These are phyloP conservation scores for Huso huso DNA, from an alignment of 2,797 vertebrate species.

Conservation along the genomic window DNA sequence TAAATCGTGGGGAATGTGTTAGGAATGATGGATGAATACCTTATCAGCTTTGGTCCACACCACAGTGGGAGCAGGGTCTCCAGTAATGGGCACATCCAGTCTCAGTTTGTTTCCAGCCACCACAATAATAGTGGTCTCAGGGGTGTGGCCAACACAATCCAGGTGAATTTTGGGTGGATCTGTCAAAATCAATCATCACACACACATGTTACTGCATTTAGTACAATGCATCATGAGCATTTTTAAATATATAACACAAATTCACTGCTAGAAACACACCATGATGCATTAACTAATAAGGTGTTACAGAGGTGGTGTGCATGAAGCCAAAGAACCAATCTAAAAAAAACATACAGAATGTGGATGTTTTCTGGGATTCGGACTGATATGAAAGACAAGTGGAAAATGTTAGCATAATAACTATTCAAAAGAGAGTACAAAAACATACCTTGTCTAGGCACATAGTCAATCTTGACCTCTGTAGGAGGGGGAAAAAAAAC, in stretches of 20 bases:
- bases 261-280: too few relatives aligned
- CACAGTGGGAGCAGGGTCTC: slow-evolving; percentile 74
- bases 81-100: slow-evolving; percentile 74
- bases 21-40: slow-evolving; percentile 36
- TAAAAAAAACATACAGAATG: too few relatives aligned
- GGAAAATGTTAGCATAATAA: too few relatives aligned
- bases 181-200: slow-evolving; percentile 28
- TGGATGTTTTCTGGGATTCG: too few relatives aligned
- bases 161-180: slow-evolving; percentile 87
- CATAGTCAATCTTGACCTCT: slow-evolving; percentile 98
- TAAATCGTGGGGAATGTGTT: background rate
- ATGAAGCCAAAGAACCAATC: background rate
- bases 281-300: too few relatives aligned
- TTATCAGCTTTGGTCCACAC: slow-evolving; percentile 65
- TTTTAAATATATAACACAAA: too few relatives aligned
- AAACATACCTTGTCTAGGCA: slow-evolving; percentile 84
- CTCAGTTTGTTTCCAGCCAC: slow-evolving; percentile 85
- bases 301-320: background rate
- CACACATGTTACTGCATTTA: background rate
- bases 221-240: too few relatives aligned
- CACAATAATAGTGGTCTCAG: slow-evolving; percentile 69
- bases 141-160: slow-evolving; percentile 62
- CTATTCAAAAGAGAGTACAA: background rate
- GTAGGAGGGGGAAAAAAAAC: slow-evolving; percentile 25
- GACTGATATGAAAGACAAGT: too few relatives aligned